These are phyloP conservation scores for Ascidia mentula DNA, from an alignment of 23 tunicate genomes.

Conservation along the genomic window DNA sequence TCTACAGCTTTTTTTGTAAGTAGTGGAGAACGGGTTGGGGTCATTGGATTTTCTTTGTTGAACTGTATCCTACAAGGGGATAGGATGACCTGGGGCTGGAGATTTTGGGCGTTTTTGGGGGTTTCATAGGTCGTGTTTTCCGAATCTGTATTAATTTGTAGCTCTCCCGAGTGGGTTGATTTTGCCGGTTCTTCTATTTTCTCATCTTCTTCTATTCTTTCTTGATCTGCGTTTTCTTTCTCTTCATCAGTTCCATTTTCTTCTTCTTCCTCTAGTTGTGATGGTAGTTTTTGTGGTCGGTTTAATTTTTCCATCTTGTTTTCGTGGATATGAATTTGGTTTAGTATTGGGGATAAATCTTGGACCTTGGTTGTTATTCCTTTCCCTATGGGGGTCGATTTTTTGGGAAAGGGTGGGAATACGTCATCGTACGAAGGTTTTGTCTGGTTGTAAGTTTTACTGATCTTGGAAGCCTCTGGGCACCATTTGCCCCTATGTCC, in stretches of 20 bases:
- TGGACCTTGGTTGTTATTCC: background rate
- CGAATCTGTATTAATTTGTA: too few species aligned
- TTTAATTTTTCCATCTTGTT: background rate
- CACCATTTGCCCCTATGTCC: background rate
- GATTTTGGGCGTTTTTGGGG: background rate
- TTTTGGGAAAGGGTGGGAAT: background rate
- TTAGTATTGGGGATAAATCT: background rate
- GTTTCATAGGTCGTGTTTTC: background rate
- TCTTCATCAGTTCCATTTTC: too few species aligned
- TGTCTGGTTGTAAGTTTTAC: too few species aligned
- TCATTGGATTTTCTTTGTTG: background rate
- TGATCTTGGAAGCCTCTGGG: background rate
- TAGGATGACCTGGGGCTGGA: background rate
- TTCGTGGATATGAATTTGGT: background rate
- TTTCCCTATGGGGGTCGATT: background rate
- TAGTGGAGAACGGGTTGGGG: background rate
- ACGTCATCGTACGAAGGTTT: background rate
- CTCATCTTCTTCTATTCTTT: too few species aligned
- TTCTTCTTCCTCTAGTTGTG: background rate
- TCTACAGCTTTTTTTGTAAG: background rate
- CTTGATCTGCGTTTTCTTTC: background rate
- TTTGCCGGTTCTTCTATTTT: too few species aligned
- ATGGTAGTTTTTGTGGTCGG: too few species aligned
- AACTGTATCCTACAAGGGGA: background rate
- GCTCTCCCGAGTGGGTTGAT: too few species aligned